Evolutionary conservation across 2,888 invertebrate species (phyloP).

Genomic region (Drosophila mayaguana): DNA sequence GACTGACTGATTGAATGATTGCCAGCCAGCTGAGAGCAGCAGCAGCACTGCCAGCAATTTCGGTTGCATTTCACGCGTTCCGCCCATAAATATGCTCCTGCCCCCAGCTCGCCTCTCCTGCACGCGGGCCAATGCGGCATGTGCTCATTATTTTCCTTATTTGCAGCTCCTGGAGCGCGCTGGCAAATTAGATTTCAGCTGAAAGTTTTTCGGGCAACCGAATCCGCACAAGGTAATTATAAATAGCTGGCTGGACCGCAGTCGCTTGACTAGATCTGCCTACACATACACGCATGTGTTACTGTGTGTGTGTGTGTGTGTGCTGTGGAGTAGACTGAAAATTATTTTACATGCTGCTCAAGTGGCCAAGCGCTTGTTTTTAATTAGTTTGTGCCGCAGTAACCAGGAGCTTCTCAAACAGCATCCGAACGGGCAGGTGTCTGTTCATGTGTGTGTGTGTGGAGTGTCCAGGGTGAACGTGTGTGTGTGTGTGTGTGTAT

Average conservation of each 20-base stretch:
- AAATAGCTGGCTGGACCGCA: constrained; percentile 67
- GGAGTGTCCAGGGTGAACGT: not conserved
- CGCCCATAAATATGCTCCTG: not conserved
- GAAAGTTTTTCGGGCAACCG: constrained; percentile 57
- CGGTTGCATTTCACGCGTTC: constrained; percentile 3
- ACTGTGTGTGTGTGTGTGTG: not conserved
- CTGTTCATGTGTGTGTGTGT: not conserved
- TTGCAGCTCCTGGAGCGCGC: not conserved
- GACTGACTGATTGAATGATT: constrained; percentile 14
- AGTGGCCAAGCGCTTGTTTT: constrained; percentile 70
- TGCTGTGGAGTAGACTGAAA: constrained; percentile 37
- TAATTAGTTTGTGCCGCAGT: constrained; percentile 73
- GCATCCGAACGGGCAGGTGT: constrained; percentile 11
- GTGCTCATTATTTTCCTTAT: constrained; percentile 9
- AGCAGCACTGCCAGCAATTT: not conserved
- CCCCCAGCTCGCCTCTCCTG: constrained; percentile 9
- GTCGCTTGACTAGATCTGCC: constrained; percentile 48
- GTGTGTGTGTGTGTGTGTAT: constrained; percentile 24
- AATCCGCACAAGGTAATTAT: constrained; percentile 70
- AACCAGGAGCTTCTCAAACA: constrained; percentile 39
- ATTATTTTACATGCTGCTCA: constrained; percentile 70
- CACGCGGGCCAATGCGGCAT: constrained; percentile 9
- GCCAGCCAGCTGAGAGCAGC: not conserved
- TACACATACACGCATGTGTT: constrained; percentile 3
- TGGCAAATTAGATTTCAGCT: constrained; percentile 48